Percentiles rank a stretch among this genome's conserved stretches.
phyloP scores from a whole-genome alignment of 2,113 vertebrate genomes.

The Acinonyx jubatus region DNA sequence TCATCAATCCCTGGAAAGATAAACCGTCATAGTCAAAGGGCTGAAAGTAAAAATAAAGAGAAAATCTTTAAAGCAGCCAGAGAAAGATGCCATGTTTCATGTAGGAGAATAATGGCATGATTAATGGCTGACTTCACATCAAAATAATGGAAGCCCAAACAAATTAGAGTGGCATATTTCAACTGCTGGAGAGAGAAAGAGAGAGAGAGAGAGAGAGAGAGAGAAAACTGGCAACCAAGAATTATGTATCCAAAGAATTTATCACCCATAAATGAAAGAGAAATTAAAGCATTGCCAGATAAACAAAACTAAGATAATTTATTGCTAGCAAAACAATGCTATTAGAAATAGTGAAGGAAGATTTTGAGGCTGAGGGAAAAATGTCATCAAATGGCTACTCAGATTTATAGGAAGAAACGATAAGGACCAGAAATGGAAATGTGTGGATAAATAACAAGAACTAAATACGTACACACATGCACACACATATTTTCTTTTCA shows the following conservation, averaged over 20 bases:
- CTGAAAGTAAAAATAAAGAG: slow-evolving; percentile 33
- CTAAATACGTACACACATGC: background rate
- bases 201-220: background rate
- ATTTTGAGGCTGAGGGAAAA: background rate
- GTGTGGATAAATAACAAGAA: background rate
- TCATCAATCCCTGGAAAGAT: background rate
- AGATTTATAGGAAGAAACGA: background rate
- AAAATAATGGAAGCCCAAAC: background rate
- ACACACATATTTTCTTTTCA: background rate
- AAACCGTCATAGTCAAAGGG: background rate
- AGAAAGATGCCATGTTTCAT: background rate
- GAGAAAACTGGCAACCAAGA: background rate
- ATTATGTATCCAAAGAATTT: background rate
- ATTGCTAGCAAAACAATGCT: background rate
- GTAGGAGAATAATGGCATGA: background rate
- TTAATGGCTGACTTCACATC: background rate
- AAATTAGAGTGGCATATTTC: background rate
- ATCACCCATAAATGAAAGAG: background rate
- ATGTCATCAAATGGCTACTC: background rate
- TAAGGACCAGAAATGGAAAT: background rate
- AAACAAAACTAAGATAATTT: background rate
- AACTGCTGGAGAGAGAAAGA: background rate
- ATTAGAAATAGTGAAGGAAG: background rate
- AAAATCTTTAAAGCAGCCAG: background rate
- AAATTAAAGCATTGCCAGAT: background rate